Evolutionary conservation across 1,140 invertebrate species (phyloP), one percentile per base, ranked within the genome.

Genomic region (Neodiprion virginianus): DNA sequence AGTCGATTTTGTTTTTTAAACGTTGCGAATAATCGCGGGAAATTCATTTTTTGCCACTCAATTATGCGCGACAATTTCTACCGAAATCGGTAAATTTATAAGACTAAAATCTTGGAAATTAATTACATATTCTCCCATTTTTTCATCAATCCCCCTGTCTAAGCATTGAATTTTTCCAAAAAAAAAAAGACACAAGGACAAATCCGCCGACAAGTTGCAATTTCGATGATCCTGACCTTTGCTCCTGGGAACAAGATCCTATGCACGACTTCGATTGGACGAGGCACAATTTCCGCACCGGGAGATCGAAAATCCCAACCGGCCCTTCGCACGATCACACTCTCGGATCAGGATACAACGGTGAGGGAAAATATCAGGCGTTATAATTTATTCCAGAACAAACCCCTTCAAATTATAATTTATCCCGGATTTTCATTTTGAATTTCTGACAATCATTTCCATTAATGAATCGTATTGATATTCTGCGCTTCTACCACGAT

Each of bases 251-350:
- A 1, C 93, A 95, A 75, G 93, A 95, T 79, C 89, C 91, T 0
- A 88, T 88, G 5, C 93, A 95, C 78, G 91, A 95, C 79, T 95
- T 96, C 79, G 93, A 95, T 78, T 96, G 95, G 95, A 88, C 74
- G 17, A 84, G 93, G 74, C 87, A 92, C 14, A 93, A 92, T 75
- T 91, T 89, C 66, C 89, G 89, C 49, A 94, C 94, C 1, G 91
- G 93, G 0, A 94, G 93, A 53, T 89, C 90, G 0, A 90, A 92
- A 49, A 87, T 92, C 7, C 89, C 90, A 7, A 96, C 95, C 0
- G 95, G 95, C 40, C 94, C 95, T 0, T 90, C 90, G 9, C 90
- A 89, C 80, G 95, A 96, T 82, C 95, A 96, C 79, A 96, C 94
- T 1, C 86, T 91, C 7, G 93, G 93, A 9, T 79, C 80, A n/a